Base-by-base conservation (phyloP, 1,140 invertebrate species). In the Heliconius eleuchia region DNA sequence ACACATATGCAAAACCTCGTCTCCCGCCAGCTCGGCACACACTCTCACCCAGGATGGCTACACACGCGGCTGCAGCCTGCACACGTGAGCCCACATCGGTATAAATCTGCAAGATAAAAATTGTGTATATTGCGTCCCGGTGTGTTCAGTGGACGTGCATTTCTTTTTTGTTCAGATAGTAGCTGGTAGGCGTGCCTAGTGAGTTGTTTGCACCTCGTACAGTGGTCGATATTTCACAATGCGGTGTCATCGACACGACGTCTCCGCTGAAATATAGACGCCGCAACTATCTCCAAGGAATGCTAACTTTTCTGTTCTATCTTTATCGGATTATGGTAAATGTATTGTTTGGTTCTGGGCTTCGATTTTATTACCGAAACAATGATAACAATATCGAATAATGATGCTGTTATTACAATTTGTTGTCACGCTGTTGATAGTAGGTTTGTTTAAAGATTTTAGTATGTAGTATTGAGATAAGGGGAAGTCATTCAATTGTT, bases 1-100 rank as follows among this genome's bases (percentile, higher is more conserved):
- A 94, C 91, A 94, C 92, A 94, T 94, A 94, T 94, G 92, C 92
- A 94, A 94, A 94, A 93, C 91, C 90, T 92, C 88, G 88, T 89
- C 89, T 91, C 86, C 27, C 81, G 50, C 16, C 50, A 52, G 50
- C 1, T 18, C 50, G 34, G 50, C 83, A 85, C 87, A 83, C 83
- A 86, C 84, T 86, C 86, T 3, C 60, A 66, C 88, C 83, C 87
- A 84, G 78, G n/a, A 77, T 85, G 80, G 87, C 86, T 87, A 87
- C 82, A 73, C 75, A 27, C 34, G 30, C 73, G 73, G 23, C 73
- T 88, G 86, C 86, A 89, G 76, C 78, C 57, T 88, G 88, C 85
- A 87, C 39, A 75, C 88, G 88, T 89, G 86, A 76, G 71, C 72
- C 66, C 50, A 82, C 42, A 37, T 75, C 82, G 79, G 88, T 90